These are phyloP conservation scores for Centrocercus urophasianus DNA, from an alignment of 2,113 vertebrate genomes.

Conservation along the genomic window DNA sequence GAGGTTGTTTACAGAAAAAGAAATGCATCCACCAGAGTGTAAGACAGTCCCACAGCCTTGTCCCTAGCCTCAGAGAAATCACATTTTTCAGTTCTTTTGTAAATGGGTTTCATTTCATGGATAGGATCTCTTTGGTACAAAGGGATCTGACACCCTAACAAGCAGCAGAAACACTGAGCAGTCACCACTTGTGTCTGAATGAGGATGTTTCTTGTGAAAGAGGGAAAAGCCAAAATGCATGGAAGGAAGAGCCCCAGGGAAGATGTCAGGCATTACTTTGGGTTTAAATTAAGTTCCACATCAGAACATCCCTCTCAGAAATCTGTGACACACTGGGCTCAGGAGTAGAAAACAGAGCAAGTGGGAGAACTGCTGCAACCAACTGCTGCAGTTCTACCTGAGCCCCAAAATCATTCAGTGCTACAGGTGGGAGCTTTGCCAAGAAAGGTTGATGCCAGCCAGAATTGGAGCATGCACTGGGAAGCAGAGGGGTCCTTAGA, in stretches of 20 bases:
- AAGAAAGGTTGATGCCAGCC: background rate
- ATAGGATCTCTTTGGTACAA: background rate
- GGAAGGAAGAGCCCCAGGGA: background rate
- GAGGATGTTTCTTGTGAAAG: background rate
- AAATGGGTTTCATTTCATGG: background rate
- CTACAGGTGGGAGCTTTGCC: background rate
- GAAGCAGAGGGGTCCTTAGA: background rate
- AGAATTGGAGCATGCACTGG: background rate
- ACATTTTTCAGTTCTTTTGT: background rate
- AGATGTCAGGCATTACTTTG: background rate
- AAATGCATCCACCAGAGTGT: background rate
- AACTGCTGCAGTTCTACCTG: background rate
- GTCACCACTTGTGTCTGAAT: background rate
- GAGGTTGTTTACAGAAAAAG: background rate
- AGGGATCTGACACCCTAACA: background rate
- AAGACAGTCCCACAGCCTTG: background rate
- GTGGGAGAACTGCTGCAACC: background rate
- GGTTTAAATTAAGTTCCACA: background rate
- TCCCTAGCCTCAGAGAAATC: background rate
- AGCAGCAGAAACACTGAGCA: background rate
- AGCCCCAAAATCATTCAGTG: background rate
- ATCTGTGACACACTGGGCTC: rapidly evolving
- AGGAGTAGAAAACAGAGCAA: background rate
- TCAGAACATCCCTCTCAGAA: background rate
- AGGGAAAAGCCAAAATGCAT: background rate